Evolutionary conservation across 2,888 invertebrate genomes (phyloP).

Genomic region (Pelosia muscerda): DNA sequence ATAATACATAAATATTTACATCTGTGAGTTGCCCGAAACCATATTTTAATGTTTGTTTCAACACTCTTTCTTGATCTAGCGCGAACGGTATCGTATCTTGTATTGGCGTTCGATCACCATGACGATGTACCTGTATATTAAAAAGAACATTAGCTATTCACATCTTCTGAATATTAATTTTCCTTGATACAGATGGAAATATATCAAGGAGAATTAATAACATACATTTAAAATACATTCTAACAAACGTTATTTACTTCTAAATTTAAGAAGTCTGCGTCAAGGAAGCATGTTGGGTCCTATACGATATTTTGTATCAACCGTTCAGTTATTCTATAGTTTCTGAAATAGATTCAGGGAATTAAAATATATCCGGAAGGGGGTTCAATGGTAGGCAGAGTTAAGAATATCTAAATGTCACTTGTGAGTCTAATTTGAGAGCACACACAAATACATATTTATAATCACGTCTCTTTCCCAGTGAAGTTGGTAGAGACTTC

Average conservation of each 20-base stretch:
- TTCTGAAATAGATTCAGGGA: neutral
- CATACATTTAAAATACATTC: neutral
- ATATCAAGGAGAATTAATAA: neutral
- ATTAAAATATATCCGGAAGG: too few species aligned
- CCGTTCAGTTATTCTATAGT: neutral
- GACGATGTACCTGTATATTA: slow-evolving; percentile 13
- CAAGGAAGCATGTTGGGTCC: neutral
- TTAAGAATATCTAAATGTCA: too few species aligned
- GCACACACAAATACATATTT: too few species aligned
- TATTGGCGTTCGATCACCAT: slow-evolving; percentile 38
- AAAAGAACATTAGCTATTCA: neutral
- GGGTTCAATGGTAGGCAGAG: too few species aligned
- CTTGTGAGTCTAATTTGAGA: too few species aligned
- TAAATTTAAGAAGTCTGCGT: too few species aligned
- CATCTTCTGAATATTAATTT: neutral
- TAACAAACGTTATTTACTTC: neutral
- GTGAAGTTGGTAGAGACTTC: too few species aligned
- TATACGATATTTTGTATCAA: neutral
- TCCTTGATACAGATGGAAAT: too few species aligned
- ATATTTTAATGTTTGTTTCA: slow-evolving; percentile 22
- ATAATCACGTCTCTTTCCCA: too few species aligned
- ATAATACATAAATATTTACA: slow-evolving; percentile 24
- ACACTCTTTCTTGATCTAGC: slow-evolving; percentile 7
- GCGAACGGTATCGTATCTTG: slow-evolving; percentile 9
- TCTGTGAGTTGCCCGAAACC: slow-evolving; percentile 43